Evolutionary conservation across 2,113 vertebrate species (phyloP).

Genomic region (Murina feae): DNA sequence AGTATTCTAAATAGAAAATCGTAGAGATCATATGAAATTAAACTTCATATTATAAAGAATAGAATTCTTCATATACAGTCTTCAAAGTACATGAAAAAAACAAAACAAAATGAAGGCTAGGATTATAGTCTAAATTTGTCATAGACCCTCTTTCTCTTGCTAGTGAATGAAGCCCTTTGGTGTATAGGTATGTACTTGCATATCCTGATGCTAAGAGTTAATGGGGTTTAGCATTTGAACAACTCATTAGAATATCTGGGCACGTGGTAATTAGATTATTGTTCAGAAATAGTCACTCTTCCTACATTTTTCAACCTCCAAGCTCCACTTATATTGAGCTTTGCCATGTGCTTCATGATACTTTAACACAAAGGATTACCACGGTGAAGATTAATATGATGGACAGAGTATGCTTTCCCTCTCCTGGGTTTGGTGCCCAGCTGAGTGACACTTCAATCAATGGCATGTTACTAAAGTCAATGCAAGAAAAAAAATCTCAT

Average conservation of each 20-base stretch:
- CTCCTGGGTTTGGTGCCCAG: background rate
- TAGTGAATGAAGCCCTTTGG: background rate
- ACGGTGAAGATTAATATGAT: too few species aligned
- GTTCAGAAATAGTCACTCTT: background rate
- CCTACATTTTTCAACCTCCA: accelerated
- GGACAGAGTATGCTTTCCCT: accelerated
- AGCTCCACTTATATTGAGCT: accelerated
- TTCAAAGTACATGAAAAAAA: background rate
- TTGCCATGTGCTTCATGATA: accelerated
- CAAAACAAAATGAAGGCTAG: background rate
- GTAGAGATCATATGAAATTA: background rate
- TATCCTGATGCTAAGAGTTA: background rate
- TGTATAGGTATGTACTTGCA: background rate
- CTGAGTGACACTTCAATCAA: too few species aligned
- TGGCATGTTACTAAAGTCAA: background rate
- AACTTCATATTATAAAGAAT: slow-evolving; percentile 4
- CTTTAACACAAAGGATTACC: background rate
- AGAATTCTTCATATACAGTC: background rate
- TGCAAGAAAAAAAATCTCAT: too few species aligned
- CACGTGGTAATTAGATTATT: background rate
- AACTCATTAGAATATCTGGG: background rate
- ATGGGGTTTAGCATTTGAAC: too few species aligned
- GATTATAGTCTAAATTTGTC: background rate
- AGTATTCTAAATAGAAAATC: background rate
- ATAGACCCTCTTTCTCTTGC: background rate